These are phyloP conservation scores for Brachyalestes nurse DNA, from an alignment of 2,797 vertebrate species.

Conservation along the genomic window DNA sequence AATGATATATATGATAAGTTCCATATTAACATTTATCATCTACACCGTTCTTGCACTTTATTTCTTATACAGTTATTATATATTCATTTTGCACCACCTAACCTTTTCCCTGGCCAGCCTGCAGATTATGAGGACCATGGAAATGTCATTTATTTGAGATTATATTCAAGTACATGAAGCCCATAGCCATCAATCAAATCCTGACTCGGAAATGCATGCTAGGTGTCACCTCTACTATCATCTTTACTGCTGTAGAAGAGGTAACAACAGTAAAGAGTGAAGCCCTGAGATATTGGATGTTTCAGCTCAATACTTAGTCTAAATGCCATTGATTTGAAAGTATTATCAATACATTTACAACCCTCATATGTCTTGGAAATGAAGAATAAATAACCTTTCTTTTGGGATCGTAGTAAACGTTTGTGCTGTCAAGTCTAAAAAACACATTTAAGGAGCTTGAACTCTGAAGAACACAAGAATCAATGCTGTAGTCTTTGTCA, in stretches of 20 bases:
- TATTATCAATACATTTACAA: no score
- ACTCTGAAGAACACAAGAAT: background rate
- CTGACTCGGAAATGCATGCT: background rate
- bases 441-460: no score
- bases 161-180: background rate
- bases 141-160: slow-evolving; percentile 1
- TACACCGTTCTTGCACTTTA: background rate
- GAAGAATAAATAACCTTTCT: no score
- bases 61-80: background rate
- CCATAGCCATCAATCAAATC: background rate
- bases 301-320: background rate
- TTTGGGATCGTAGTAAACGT: no score
- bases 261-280: background rate
- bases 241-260: background rate
- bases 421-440: no score
- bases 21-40: background rate
- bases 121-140: background rate
- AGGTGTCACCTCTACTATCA: background rate
- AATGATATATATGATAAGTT: background rate
- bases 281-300: background rate
- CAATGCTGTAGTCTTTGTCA: background rate
- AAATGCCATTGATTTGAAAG: background rate
- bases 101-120: background rate
- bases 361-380: no score
- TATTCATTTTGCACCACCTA: background rate